Percentiles rank a stretch among this genome's conserved stretches.
Evolutionary conservation across 1,140 invertebrate genomes (phyloP).

Genomic region (Achroia grisella): DNA sequence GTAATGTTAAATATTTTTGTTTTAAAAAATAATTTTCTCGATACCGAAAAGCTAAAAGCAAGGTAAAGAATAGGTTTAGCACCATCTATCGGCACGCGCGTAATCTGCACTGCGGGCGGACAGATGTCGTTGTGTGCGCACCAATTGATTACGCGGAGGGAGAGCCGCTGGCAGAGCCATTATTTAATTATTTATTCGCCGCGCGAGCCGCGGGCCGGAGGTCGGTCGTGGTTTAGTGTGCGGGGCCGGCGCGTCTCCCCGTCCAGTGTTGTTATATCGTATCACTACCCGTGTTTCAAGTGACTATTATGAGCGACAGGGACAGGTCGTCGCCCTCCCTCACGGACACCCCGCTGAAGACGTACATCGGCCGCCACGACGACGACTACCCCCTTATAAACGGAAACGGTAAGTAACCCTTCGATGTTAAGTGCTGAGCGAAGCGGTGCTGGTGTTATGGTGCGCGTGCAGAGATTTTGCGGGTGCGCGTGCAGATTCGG

Average conservation of each 20-base stretch:
- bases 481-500: conserved; percentile 5
- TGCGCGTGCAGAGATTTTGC: conserved; percentile 5
- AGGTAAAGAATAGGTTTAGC: too few relatives aligned
- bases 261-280: conserved; percentile 53
- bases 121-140: conserved; percentile 10
- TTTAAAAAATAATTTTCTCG: too few relatives aligned
- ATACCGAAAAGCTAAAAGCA: too few relatives aligned
- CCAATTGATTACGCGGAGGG: conserved; percentile 14
- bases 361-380: conserved; percentile 83
- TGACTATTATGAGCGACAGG: conserved; percentile 82
- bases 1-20: too few relatives aligned
- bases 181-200: conserved; percentile 55
- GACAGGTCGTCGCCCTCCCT: conserved; percentile 85
- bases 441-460: not conserved
- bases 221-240: conserved; percentile 58
- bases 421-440: too few relatives aligned
- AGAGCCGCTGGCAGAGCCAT: conserved; percentile 15
- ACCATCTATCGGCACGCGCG: conserved; percentile 9
- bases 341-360: conserved; percentile 85
- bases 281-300: conserved; percentile 51
- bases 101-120: conserved; percentile 15
- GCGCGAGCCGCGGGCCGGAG: conserved; percentile 66
- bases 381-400: conserved; percentile 83
- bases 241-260: conserved; percentile 55
- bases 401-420: conserved; percentile 79